Evolutionary conservation across 1,140 invertebrate species (phyloP), one percentile per base, ranked within the genome.

Genomic region (Carcinoscorpius rotundicauda): DNA sequence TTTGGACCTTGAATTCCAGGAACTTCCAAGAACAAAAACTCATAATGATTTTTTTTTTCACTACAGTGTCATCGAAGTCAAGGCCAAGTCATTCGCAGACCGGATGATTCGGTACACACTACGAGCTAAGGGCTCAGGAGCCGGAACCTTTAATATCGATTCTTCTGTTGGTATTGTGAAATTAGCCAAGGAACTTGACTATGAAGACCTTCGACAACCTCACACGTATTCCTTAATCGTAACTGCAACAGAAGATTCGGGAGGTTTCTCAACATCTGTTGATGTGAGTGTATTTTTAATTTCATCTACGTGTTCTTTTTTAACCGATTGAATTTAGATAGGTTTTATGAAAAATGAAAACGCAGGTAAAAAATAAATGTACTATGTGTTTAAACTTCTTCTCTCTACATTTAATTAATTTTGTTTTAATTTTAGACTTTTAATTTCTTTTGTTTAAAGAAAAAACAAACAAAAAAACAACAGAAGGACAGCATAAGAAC

Each of bases 31-130:
- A 29, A 29, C 29, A 29, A 29, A 29, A 29, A 29, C 66, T 67
- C 56, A 48, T 60, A 66, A 61, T 62, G 58, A 63, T 52, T 64
- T 86, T 52, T 29, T 29, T 29, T 29, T 29, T 29, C 29, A 29
- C 29, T 60, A 5, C 81, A 93, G 89, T 74, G 95, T 96, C 56
- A 95, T 96, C 76, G 94, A 91, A 56, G 91, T 96, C 64, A 95
- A 95, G 80, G 92, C 93, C 1, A 95, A 95, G 77, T 95, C 92
- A 4, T 96, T 96, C 77, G 92, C 93, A 62, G 92, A 95, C 78
- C 85, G 92, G 52, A 91, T 94, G 76, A 96, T 96, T 69, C 84
- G 91, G 3, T 96, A 96, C 78, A 95, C 92, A 0, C 74, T 96
- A 66, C 93, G 94, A 78, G 91, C 91, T 4, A 88, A 93, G 80